A percentile compares a stretch with the other conserved stretches of the same genome.
These are phyloP conservation scores for Gnatocerus cornutus DNA, from an alignment of 2,888 invertebrate genomes.

Conservation along the genomic window DNA sequence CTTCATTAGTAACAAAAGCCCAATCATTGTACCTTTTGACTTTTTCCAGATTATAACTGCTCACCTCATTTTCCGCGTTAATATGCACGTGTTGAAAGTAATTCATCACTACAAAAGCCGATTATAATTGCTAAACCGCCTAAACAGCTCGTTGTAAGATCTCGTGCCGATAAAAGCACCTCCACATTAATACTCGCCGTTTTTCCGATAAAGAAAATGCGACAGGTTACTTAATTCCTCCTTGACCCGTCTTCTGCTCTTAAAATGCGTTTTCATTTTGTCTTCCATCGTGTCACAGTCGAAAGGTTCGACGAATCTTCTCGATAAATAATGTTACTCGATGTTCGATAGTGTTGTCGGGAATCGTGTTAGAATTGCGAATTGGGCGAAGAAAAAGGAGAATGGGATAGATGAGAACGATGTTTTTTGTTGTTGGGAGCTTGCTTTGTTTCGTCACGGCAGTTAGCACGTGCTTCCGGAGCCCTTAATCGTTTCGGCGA, in stretches of 20 bases:
- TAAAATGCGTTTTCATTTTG: conserved; percentile 40
- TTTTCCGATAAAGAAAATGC: conserved; percentile 32
- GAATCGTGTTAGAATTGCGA: conserved; percentile 49
- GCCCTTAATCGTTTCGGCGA: conserved; percentile 59
- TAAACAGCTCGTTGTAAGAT: conserved; percentile 32
- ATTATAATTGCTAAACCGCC: conserved; percentile 45
- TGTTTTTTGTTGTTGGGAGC: conserved; percentile 54
- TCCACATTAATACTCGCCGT: conserved; percentile 29
- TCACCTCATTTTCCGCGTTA: background rate
- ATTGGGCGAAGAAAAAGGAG: conserved; percentile 40
- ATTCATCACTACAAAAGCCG: conserved; percentile 15
- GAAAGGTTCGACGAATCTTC: conserved; percentile 43
- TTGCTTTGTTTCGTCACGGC: conserved; percentile 60
- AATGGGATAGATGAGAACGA: conserved; percentile 50
- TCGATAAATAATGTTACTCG: conserved; percentile 50
- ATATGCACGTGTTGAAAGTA: conserved; percentile 30
- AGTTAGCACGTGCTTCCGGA: conserved; percentile 59
- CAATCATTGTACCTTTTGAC: no score
- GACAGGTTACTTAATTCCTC: conserved; percentile 32
- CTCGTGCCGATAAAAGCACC: conserved; percentile 34
- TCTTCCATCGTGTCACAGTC: conserved; percentile 28
- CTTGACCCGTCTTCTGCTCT: conserved; percentile 20
- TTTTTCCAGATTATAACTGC: background rate
- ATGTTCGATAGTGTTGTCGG: conserved; percentile 46
- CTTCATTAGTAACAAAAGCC: no score